Conservation (phyloP, 2,888 invertebrate species). For the Dicranocentrus wangi region DNA sequence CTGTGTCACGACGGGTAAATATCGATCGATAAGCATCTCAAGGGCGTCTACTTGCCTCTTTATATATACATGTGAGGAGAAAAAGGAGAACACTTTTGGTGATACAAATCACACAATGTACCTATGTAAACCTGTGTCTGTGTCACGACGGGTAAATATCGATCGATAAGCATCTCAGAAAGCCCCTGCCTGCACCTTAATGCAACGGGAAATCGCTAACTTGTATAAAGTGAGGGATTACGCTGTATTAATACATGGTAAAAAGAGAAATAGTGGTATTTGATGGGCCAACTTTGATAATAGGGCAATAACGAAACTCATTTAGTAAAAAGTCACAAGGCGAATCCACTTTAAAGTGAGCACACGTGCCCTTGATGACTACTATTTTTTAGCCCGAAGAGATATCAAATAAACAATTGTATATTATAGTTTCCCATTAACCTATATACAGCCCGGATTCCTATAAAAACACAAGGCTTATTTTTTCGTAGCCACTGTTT, state of each 20-base stretch:
- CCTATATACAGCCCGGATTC: background rate
- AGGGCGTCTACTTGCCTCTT: no score
- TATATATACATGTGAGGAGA: constrained; percentile 15
- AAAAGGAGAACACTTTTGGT: constrained; percentile 3
- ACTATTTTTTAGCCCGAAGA: background rate
- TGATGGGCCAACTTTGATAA: background rate
- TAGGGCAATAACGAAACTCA: background rate
- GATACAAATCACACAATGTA: no score
- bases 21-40: no score
- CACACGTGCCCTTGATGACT: constrained; percentile 29
- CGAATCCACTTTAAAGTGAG: background rate
- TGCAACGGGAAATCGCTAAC: no score
- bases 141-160: no score
- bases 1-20: no score
- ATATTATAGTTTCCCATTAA: constrained; percentile 8
- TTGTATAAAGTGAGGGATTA: no score
- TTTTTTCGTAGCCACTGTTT: background rate
- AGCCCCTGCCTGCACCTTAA: no score
- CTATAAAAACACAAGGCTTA: no score
- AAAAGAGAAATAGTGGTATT: background rate
- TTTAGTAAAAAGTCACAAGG: background rate
- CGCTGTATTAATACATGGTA: no score
- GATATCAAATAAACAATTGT: constrained; percentile 1
- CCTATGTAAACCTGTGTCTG: no score
- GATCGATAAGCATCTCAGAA: no score